phyloP scores from a whole-genome alignment of 2,888 invertebrate species.

The Stenodera caucasica region DNA sequence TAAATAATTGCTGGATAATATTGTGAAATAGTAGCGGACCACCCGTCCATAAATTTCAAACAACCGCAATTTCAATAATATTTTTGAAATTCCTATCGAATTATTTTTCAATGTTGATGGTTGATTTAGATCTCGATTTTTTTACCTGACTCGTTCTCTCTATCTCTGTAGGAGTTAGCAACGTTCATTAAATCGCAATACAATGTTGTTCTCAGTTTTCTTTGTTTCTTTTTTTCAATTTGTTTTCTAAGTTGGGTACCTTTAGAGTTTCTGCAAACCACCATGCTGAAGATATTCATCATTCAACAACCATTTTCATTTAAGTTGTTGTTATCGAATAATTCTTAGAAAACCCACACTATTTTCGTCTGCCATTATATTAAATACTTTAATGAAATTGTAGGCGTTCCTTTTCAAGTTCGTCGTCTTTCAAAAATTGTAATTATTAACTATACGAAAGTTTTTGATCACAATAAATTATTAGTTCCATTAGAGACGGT shows the following conservation, averaged over 20 bases:
- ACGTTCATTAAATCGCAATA: slow-evolving; percentile 45
- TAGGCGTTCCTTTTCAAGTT: slow-evolving; percentile 4
- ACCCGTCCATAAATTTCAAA: not conserved
- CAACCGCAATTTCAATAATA: not conserved
- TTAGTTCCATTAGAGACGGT: not conserved
- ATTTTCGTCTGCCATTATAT: not conserved
- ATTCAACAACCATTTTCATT: not conserved
- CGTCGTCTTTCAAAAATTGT: not conserved
- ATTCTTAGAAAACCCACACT: slow-evolving; percentile 3
- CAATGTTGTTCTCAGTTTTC: slow-evolving; percentile 40
- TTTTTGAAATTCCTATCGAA: not conserved
- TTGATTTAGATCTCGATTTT: not conserved
- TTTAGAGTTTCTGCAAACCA: not conserved
- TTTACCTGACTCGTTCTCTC: slow-evolving; percentile 40
- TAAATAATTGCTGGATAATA: not conserved
- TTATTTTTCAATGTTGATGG: not conserved
- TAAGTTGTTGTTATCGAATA: not conserved
- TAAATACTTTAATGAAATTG: slow-evolving; percentile 6
- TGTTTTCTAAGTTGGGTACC: not conserved
- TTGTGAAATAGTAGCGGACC: not conserved
- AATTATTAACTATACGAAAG: not conserved
- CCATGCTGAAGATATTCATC: not conserved
- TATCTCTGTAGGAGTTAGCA: slow-evolving; percentile 38
- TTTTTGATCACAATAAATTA: slow-evolving; percentile 3
- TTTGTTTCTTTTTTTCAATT: not conserved